phyloP scores from a whole-genome alignment of 1,140 invertebrate genomes.

The Diabrotica virgifera region DNA sequence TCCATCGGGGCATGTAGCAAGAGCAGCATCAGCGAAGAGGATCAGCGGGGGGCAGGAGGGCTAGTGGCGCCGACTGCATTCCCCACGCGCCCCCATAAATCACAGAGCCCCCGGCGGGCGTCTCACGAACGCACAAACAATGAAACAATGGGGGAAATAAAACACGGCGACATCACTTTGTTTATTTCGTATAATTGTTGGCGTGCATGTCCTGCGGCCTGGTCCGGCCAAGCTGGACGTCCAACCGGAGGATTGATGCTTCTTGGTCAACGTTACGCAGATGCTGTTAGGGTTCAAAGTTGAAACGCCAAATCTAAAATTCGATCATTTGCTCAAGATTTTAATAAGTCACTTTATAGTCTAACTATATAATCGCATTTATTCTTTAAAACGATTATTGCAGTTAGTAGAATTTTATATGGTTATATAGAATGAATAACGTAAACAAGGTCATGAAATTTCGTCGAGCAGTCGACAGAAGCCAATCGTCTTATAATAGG shows the following conservation, averaged over 20 bases:
- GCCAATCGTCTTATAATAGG: no score
- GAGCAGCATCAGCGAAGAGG: slow-evolving; percentile 31
- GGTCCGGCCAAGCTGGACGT: background rate
- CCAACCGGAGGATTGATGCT: slow-evolving; percentile 25
- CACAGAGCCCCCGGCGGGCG: slow-evolving; percentile 46
- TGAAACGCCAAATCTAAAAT: background rate
- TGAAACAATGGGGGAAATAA: slow-evolving; percentile 50
- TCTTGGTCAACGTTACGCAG: background rate
- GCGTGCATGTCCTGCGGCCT: slow-evolving; percentile 34
- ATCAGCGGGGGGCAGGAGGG: slow-evolving; percentile 40
- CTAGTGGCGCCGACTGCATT: slow-evolving; percentile 48
- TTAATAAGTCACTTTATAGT: no score
- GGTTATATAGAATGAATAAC: no score
- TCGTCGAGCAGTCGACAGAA: no score
- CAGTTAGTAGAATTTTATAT: no score
- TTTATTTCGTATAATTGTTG: slow-evolving; percentile 48
- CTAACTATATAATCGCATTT: no score
- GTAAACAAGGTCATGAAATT: no score
- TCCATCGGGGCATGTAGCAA: slow-evolving; percentile 40
- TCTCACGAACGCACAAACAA: slow-evolving; percentile 48
- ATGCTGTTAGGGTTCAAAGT: background rate
- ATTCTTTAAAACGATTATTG: no score
- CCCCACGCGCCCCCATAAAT: slow-evolving; percentile 49
- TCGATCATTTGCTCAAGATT: no score
- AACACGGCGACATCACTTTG: slow-evolving; percentile 47